Evolutionary conservation across 1,140 invertebrate genomes (phyloP).

Genomic region (Ylistrum balloti): DNA sequence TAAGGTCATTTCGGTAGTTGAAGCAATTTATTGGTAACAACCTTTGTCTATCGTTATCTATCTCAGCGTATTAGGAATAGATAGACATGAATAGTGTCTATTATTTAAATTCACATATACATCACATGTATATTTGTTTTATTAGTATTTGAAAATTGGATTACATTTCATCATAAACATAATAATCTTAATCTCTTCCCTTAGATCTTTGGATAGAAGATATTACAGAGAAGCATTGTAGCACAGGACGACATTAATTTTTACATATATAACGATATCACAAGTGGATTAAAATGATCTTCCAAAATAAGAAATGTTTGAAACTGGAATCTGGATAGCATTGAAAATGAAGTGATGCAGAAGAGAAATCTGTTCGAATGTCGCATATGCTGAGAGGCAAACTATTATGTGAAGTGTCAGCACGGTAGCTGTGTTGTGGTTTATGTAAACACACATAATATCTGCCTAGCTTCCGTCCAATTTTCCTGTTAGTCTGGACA

Average conservation of each 20-base stretch:
- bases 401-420: slow-evolving; percentile 14
- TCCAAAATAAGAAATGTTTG: background rate
- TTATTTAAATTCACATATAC: no score
- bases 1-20: no score
- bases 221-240: background rate
- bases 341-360: background rate
- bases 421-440: background rate
- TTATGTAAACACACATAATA: slow-evolving; percentile 36
- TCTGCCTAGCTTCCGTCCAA: slow-evolving; percentile 32
- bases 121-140: no score
- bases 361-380: background rate
- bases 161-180: no score
- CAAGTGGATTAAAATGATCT: background rate
- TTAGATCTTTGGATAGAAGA: no score
- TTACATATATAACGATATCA: no score
- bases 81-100: no score
- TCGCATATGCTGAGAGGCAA: background rate
- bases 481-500: slow-evolving; percentile 24
- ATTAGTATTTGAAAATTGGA: no score
- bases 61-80: no score
- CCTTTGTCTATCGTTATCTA: no score
- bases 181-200: no score
- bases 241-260: background rate
- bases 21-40: no score
- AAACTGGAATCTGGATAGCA: background rate